These are phyloP conservation scores for Archegozetes longisetosus DNA, from an alignment of 1,140 invertebrate genomes.

Conservation along the genomic window DNA sequence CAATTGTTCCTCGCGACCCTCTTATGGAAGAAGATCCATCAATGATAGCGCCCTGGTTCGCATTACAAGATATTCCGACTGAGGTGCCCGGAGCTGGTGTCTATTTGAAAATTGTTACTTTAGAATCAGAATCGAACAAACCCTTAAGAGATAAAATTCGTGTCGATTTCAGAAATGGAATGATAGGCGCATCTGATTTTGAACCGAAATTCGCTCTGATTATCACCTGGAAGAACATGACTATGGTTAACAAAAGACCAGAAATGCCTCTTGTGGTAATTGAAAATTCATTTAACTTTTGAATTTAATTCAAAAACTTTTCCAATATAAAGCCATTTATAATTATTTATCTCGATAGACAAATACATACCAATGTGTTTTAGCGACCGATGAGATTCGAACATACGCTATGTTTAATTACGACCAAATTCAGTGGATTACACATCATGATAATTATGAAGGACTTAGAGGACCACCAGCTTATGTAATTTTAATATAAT, in stretches of 20 bases:
- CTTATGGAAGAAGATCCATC: constrained; percentile 67
- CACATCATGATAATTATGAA: constrained; percentile 53
- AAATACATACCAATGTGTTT: constrained; percentile 82
- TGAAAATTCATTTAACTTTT: too few relatives aligned
- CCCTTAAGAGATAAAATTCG: constrained; percentile 62
- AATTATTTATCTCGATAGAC: too few relatives aligned
- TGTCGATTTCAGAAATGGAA: constrained; percentile 74
- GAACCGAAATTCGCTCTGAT: constrained; percentile 71
- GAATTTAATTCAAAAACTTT: too few relatives aligned
- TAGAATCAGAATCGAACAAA: constrained; percentile 29
- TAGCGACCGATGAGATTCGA: constrained; percentile 82
- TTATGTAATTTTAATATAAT: constrained; percentile 56
- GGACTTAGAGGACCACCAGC: constrained; percentile 73
- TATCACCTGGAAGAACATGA: constrained; percentile 90
- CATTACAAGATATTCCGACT: constrained; percentile 51
- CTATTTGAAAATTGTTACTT: constrained; percentile 33
- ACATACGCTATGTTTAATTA: constrained; percentile 93
- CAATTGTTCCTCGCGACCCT: constrained; percentile 56
- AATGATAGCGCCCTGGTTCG: constrained; percentile 83
- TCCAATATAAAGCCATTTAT: too few relatives aligned
- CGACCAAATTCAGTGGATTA: constrained; percentile 68
- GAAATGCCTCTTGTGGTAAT: constrained; percentile 30
- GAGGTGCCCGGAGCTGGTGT: constrained; percentile 41
- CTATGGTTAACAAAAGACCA: constrained; percentile 69
- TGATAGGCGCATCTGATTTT: constrained; percentile 77